Base-by-base conservation (phyloP, 2,113 vertebrate species). In the Anseranas semipalmata region DNA sequence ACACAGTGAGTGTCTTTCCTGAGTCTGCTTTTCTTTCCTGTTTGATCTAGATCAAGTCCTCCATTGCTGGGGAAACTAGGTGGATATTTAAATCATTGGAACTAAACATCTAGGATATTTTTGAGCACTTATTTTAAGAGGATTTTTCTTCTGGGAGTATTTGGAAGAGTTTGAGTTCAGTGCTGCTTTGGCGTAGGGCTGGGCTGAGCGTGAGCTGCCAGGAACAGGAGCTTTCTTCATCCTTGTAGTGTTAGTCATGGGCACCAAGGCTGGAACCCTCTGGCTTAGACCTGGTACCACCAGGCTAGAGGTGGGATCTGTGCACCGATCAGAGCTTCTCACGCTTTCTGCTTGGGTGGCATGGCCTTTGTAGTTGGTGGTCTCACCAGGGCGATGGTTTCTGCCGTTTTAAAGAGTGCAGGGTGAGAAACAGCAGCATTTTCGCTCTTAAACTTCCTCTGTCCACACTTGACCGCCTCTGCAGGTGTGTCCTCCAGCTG, bases 401-500 rank as follows among this genome's bases (percentile, higher is more conserved):
- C 25, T 52, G 62, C 28, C 28, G 22, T 32, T 27, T 24, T 76
- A 3, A 7, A 48, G 62, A 6, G 86, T n/a, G 43, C 0, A 8
- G 60, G 71, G 46, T 93, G 89, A 91, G 58, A 92, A 96, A 89
- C 25, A 35, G 58, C 89, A 73, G 48, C 10, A 0, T 91, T 95
- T 84, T 86, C 63, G 46, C 45, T 39, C 77, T 87, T 7, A 10
- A 53, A 93, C 81, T 95, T 96, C 94, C 85, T 68, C 84, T 43
- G 91, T 27, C 55, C 95, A 93, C 74, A 21, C 94, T 87, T 91
- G 96, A 70, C 93, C 33, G 81, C 94, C 85, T 59, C 80, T 96
- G 96, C 96, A 95, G 96, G 93, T 94, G 94, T 76, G 67, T 95
- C 90, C 96, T 91, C 50, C 21, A 12, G 35, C 77, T 96, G 93